These are phyloP conservation scores for Physocephala rufipes DNA, from an alignment of 2,888 invertebrate species.

Conservation along the genomic window DNA sequence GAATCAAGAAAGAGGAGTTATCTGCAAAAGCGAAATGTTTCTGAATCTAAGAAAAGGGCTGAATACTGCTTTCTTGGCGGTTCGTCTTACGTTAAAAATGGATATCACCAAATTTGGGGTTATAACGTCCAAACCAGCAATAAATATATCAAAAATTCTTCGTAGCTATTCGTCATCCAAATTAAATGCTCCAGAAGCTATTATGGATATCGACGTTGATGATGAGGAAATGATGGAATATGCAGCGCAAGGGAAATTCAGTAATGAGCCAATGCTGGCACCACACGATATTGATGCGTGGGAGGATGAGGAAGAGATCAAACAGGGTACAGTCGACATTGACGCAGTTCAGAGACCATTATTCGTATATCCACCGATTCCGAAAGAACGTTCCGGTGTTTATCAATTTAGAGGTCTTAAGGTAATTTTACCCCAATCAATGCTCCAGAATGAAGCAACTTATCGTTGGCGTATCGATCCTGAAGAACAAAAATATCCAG, in stretches of 20 bases:
- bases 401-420: constrained; percentile 45
- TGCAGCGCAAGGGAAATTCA: not conserved
- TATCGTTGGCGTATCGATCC: constrained; percentile 44
- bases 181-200: constrained; percentile 25
- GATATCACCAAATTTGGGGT: not conserved
- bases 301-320: constrained; percentile 34
- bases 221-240: not conserved
- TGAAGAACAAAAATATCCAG: constrained; percentile 14
- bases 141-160: not conserved
- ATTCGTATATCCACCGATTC: constrained; percentile 38
- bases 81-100: no score
- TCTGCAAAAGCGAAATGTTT: not conserved
- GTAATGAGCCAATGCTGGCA: constrained; percentile 24
- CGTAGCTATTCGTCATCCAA: not conserved
- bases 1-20: no score
- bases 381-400: constrained; percentile 40
- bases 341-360: not conserved
- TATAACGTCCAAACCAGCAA: constrained; percentile 24
- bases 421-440: constrained; percentile 43
- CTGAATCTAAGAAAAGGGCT: not conserved
- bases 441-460: constrained; percentile 40
- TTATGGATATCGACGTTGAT: constrained; percentile 9
- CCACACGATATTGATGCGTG: constrained; percentile 43
- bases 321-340: constrained; percentile 39
- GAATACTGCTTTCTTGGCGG: not conserved